Evolutionary conservation across 2,113 vertebrate species (phyloP).

Genomic region (Hyperoodon ampullatus): DNA sequence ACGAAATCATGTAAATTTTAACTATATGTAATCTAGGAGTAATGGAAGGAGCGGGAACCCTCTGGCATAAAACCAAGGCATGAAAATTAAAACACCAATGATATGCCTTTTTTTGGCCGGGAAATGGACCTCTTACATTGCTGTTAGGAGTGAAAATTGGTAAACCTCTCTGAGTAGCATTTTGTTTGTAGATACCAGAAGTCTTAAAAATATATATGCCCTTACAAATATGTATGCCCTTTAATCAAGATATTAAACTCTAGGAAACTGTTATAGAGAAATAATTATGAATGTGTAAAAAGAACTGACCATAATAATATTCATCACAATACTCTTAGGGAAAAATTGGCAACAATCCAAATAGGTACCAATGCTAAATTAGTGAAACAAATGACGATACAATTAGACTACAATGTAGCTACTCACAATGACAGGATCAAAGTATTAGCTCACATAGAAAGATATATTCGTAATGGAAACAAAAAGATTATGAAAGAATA

Average conservation of each 20-base stretch:
- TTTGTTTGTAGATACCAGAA: background rate
- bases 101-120: background rate
- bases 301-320: background rate
- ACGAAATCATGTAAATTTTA: background rate
- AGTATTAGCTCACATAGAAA: background rate
- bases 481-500: background rate
- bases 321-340: background rate
- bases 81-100: background rate
- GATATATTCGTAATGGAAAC: background rate
- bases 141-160: background rate
- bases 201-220: background rate
- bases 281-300: background rate
- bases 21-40: background rate
- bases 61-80: background rate
- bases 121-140: background rate
- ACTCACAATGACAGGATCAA: background rate
- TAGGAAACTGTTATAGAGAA: conserved; percentile 13
- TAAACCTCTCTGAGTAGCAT: background rate
- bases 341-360: background rate
- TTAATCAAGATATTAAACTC: background rate
- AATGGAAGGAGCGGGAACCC: background rate
- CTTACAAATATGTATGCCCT: background rate
- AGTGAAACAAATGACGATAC: background rate
- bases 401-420: background rate
- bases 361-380: background rate